A percentile compares a stretch with the other conserved stretches of the same genome.
Evolutionary conservation across 1,140 invertebrate species (phyloP).

Genomic region (Lordiphosa stackelbergi): DNA sequence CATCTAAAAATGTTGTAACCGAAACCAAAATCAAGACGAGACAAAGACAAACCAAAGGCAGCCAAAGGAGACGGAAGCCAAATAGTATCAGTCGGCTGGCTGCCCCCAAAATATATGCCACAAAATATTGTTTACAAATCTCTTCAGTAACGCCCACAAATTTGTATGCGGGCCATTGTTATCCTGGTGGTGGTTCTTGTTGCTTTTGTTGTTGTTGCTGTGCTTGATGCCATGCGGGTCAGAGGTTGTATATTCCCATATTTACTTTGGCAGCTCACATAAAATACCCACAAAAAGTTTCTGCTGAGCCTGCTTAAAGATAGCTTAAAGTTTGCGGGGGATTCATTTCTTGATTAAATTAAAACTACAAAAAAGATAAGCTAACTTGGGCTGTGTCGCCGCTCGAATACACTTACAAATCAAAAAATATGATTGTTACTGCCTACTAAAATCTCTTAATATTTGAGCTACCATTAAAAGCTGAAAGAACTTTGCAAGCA

Average conservation of each 20-base stretch:
- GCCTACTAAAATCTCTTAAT: no score
- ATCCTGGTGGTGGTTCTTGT: slow-evolving; percentile 42
- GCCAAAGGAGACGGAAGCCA: slow-evolving; percentile 24
- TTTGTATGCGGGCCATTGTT: slow-evolving; percentile 69
- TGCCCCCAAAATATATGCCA: slow-evolving; percentile 62
- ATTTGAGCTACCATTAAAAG: no score
- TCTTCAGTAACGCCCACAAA: slow-evolving; percentile 69
- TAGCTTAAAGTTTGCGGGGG: slow-evolving; percentile 51
- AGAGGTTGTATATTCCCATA: slow-evolving; percentile 68
- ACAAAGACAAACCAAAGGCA: slow-evolving; percentile 15
- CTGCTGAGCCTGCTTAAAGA: slow-evolving; percentile 46
- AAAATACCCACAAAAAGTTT: slow-evolving; percentile 31
- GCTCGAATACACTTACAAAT: no score
- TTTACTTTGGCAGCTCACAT: slow-evolving; percentile 46
- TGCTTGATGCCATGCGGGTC: slow-evolving; percentile 48
- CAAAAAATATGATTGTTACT: no score
- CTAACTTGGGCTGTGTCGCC: no score
- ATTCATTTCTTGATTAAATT: slow-evolving; percentile 64
- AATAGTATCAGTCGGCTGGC: slow-evolving; percentile 14
- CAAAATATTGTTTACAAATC: slow-evolving; percentile 76
- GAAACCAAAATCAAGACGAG: slow-evolving; percentile 43
- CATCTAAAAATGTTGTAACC: slow-evolving; percentile 32
- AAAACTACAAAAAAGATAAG: slow-evolving; percentile 18
- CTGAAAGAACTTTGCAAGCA: no score
- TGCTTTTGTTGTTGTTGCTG: not conserved